Evolutionary conservation across 2,888 invertebrate species (phyloP).

Genomic region (Aphodius granarius): DNA sequence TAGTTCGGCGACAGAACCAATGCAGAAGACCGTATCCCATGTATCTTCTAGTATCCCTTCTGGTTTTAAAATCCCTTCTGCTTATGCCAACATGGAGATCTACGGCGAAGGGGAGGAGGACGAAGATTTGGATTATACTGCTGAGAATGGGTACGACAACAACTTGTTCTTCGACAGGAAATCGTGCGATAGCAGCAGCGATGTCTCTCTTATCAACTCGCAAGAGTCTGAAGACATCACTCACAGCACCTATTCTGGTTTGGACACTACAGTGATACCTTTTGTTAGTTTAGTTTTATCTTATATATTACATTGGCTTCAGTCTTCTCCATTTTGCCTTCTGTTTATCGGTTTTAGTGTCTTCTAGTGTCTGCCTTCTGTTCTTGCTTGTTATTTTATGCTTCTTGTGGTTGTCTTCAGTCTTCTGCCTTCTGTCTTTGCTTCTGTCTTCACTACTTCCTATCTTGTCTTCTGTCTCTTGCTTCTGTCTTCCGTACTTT

Average conservation of each 20-base stretch:
- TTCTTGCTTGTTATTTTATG: neutral
- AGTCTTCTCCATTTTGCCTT: too few species aligned
- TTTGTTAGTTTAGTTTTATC: conserved; percentile 20
- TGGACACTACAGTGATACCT: conserved; percentile 24
- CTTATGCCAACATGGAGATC: neutral
- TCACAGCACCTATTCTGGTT: conserved; percentile 7
- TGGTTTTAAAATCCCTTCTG: neutral
- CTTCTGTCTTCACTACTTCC: too few species aligned
- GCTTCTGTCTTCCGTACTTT: too few species aligned
- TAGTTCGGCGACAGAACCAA: neutral
- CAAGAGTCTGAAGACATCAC: conserved; percentile 19
- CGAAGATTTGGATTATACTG: neutral
- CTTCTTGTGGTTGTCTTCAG: neutral
- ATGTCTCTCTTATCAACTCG: conserved; percentile 4
- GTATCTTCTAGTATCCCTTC: neutral
- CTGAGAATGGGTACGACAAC: neutral
- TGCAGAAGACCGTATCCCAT: neutral
- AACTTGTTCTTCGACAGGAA: neutral
- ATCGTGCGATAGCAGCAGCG: neutral
- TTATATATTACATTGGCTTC: too few species aligned
- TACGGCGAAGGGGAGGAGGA: neutral
- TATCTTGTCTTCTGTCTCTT: too few species aligned
- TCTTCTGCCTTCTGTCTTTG: too few species aligned
- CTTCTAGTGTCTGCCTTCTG: too few species aligned
- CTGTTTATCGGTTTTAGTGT: too few species aligned